Percentiles rank a stretch among this genome's conserved stretches.
Evolutionary conservation across 2,888 invertebrate species (phyloP).

Genomic region (Synanthedon tipuliformis): DNA sequence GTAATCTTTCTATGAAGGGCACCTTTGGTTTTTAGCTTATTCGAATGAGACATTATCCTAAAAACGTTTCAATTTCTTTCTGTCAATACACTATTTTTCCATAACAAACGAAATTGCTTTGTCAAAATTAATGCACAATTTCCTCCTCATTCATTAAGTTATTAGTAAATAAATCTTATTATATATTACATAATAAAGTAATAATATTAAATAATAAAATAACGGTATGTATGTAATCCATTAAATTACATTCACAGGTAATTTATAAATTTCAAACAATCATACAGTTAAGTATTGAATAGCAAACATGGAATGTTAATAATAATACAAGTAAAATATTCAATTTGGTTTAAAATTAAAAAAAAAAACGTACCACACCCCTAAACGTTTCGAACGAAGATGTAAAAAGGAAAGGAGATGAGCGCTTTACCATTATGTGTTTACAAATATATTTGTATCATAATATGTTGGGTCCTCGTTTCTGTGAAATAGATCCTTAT

Average conservation of each 20-base stretch:
- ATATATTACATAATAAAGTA: slow-evolving; percentile 57
- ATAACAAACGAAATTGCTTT: slow-evolving; percentile 62
- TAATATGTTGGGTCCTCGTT: slow-evolving; percentile 11
- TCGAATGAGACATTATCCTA: slow-evolving; percentile 70
- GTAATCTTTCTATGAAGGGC: slow-evolving; percentile 77
- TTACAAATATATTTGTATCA: slow-evolving; percentile 3
- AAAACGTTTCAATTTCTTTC: slow-evolving; percentile 64
- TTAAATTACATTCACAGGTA: slow-evolving; percentile 38
- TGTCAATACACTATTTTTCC: slow-evolving; percentile 54
- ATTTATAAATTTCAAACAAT: slow-evolving; percentile 37
- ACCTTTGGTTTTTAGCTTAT: slow-evolving; percentile 89
- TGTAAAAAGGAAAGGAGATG: slow-evolving; percentile 38
- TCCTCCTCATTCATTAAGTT: slow-evolving; percentile 49
- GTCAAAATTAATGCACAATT: slow-evolving; percentile 57
- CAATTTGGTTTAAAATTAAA: slow-evolving; percentile 64
- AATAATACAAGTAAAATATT: slow-evolving; percentile 48
- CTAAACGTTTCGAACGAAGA: slow-evolving; percentile 30
- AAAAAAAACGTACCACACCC: slow-evolving; percentile 47
- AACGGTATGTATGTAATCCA: slow-evolving; percentile 24
- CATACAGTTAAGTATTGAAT: slow-evolving; percentile 49
- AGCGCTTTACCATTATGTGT: slow-evolving; percentile 22
- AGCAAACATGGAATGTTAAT: slow-evolving; percentile 67
- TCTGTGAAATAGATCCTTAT: slow-evolving; percentile 31
- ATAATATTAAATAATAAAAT: slow-evolving; percentile 48
- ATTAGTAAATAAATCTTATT: slow-evolving; percentile 67